Conservation (phyloP, 1,140 invertebrate species). For the Polypedilum pembai region DNA sequence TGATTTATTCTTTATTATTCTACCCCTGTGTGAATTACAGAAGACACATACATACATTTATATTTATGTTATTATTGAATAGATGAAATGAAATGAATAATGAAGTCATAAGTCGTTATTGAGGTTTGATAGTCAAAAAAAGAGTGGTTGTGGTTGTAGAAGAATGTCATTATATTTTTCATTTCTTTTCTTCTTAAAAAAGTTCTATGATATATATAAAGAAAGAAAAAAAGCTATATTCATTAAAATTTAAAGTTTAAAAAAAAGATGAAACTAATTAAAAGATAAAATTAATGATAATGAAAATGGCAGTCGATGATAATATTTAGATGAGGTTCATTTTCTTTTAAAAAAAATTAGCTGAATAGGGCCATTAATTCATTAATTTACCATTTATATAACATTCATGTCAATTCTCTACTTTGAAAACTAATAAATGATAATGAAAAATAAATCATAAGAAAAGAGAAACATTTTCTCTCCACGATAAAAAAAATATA, state of each 20-base stretch:
- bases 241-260: conserved; percentile 20
- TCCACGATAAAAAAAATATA: neutral
- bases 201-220: conserved; percentile 5
- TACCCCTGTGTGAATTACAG: too few relatives aligned
- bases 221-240: neutral
- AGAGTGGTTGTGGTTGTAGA: neutral
- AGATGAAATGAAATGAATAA: too few relatives aligned
- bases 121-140: neutral
- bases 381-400: conserved; percentile 5
- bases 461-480: neutral
- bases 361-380: conserved; percentile 4
- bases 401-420: conserved; percentile 18
- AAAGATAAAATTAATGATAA: conserved; percentile 4
- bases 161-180: neutral
- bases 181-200: neutral
- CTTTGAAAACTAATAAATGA: conserved; percentile 4
- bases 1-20: too few relatives aligned
- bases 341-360: conserved; percentile 2
- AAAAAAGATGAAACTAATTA: conserved; percentile 8
- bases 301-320: neutral
- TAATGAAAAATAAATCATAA: neutral
- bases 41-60: too few relatives aligned
- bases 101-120: too few relatives aligned
- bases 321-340: conserved; percentile 12
- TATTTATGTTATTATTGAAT: too few relatives aligned